Evolutionary conservation across 1,140 invertebrate genomes (phyloP).

Genomic region (Tetragonula clypearis): DNA sequence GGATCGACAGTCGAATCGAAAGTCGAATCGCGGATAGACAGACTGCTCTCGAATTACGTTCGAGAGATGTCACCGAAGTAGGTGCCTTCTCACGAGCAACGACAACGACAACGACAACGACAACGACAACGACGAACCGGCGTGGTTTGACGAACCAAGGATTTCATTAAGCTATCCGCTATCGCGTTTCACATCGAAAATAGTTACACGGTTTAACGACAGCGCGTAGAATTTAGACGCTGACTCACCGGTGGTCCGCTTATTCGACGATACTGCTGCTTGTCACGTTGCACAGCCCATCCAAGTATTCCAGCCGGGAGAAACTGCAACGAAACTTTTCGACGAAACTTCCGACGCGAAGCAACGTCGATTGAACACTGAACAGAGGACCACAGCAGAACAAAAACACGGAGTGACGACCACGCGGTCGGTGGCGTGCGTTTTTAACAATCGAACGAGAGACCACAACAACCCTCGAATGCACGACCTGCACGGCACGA

Average conservation of each 20-base stretch:
- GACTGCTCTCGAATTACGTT: no score
- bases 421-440: conserved; percentile 18
- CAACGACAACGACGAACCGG: not conserved
- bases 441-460: not conserved
- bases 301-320: not conserved
- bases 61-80: no score
- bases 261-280: not conserved
- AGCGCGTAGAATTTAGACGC: conserved; percentile 3
- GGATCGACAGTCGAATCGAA: not conserved
- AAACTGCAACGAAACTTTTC: not conserved
- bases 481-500: conserved; percentile 21
- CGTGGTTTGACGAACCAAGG: not conserved
- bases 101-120: not conserved
- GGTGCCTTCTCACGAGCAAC: no score
- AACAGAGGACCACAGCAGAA: not conserved
- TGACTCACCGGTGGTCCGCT: conserved; percentile 39
- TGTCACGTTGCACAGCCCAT: conserved; percentile 2
- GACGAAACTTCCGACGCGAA: not conserved
- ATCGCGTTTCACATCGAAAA: not conserved
- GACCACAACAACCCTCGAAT: not conserved
- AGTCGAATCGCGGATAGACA: not conserved
- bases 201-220: not conserved
- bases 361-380: not conserved
- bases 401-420: not conserved
- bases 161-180: not conserved